Evolutionary conservation across 2,888 invertebrate genomes (phyloP).

Genomic region (Peribatodes rhomboidaria): DNA sequence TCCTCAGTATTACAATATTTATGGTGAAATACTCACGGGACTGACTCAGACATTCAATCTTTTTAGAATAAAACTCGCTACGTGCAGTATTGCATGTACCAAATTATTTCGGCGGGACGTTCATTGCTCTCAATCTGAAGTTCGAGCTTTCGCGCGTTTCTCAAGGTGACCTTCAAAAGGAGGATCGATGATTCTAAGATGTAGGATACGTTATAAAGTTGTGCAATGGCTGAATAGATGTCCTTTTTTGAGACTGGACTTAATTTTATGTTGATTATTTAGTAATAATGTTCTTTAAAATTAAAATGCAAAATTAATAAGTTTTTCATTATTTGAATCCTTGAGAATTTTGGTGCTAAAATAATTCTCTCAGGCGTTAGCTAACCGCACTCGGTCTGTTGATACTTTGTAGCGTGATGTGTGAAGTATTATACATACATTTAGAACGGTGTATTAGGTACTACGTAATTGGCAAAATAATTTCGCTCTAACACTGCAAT

Average conservation of each 20-base stretch:
- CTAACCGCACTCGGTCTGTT: too few relatives aligned
- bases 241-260: neutral
- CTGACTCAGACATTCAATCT: conserved; percentile 39
- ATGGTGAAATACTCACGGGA: conserved; percentile 39
- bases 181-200: conserved; percentile 58
- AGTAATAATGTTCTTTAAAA: too few relatives aligned
- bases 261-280: too few relatives aligned
- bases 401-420: too few relatives aligned
- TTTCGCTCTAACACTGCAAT: too few relatives aligned
- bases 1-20: conserved; percentile 34
- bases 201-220: conserved; percentile 20
- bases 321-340: too few relatives aligned
- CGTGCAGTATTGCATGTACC: conserved; percentile 60
- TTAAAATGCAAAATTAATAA: too few relatives aligned
- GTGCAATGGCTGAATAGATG: conserved; percentile 12
- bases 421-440: too few relatives aligned
- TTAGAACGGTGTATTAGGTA: too few relatives aligned
- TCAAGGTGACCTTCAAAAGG: conserved; percentile 79
- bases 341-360: neutral
- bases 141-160: conserved; percentile 75
- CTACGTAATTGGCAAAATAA: too few relatives aligned
- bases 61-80: conserved; percentile 42
- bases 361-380: neutral
- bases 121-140: conserved; percentile 28
- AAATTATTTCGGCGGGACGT: conserved; percentile 40